phyloP scores from a whole-genome alignment of 1,140 invertebrate genomes.

The Micrasema longulum region DNA sequence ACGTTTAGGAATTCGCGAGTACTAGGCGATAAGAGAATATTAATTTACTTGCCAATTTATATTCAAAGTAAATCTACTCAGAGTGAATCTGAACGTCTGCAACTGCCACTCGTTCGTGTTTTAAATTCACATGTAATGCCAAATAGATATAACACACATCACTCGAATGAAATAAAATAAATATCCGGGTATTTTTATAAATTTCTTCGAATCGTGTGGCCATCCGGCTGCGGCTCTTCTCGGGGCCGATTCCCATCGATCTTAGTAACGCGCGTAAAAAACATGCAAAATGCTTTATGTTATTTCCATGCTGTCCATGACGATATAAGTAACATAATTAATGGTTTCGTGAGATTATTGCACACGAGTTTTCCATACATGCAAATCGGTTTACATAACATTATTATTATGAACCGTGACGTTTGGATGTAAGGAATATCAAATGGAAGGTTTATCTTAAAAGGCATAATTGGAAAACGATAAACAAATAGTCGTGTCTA shows the following conservation, averaged over 20 bases:
- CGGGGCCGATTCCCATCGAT: slow-evolving; percentile 5
- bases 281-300: neutral
- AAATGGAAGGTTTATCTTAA: neutral
- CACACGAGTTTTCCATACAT: slow-evolving; percentile 5
- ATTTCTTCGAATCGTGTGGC: slow-evolving; percentile 1
- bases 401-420: neutral
- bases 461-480: neutral
- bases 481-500: too few relatives aligned
- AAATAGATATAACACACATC: too few relatives aligned
- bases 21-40: neutral
- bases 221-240: slow-evolving; percentile 15
- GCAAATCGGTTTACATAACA: slow-evolving; percentile 9
- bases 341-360: slow-evolving; percentile 19
- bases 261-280: slow-evolving; percentile 8
- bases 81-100: neutral
- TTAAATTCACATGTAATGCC: too few relatives aligned
- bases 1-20: neutral
- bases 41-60: neutral
- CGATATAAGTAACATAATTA: slow-evolving; percentile 1
- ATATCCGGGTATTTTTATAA: slow-evolving; percentile 7
- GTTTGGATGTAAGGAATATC: neutral
- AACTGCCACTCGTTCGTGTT: too few relatives aligned
- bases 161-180: too few relatives aligned
- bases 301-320: slow-evolving; percentile 11
- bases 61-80: neutral